Base-by-base conservation (phyloP, 2,888 invertebrate species). In the Epistrophella euchroma region DNA sequence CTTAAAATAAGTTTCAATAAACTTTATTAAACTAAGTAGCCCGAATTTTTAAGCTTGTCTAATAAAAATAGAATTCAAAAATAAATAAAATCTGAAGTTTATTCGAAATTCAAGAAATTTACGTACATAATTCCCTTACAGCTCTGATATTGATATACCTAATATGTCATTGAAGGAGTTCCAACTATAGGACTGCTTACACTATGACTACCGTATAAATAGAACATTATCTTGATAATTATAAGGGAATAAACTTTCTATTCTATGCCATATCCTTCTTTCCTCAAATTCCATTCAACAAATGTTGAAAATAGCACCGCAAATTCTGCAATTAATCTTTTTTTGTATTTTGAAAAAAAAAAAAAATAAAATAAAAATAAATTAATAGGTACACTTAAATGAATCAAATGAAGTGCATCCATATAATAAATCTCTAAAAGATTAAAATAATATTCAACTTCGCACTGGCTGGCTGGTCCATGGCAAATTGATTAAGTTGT, bases 401-500 rank as follows among this genome's bases (percentile, higher is more conserved):
- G 56, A 76, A 50, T 37, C 82, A 86, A 74, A 86, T 82, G 82
- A 86, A 78, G 77, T 77, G 78, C 81, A 86, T 86, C 86, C 86
- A 86, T 86, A 47, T 52, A 52, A 52, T 50, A 86, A 86, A 77
- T 73, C 58, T 47, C 66, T 15, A 66, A 78, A 68, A 74, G 82
- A 86, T 86, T 78, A 82, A 86, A 82, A 82, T 78, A 70, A 82
- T 78, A 64, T 78, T 55, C 86, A 70, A 77, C 56, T 73, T 74
- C 70, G 68, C 47, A 40, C 19, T 50, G 43, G 43, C 13, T 50
- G 68, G 28, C 55, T 74, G 72, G 72, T 77, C 86, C 86, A 77
- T 71, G 50, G 82, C 78, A 70, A 86, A 86, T 86, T 86, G 86
- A 86, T 86, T 86, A 86, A 82, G 82, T 86, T 71, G 73, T 86